Base-by-base conservation (phyloP, 1,140 invertebrate genomes). In the Drosophila elegans region DNA sequence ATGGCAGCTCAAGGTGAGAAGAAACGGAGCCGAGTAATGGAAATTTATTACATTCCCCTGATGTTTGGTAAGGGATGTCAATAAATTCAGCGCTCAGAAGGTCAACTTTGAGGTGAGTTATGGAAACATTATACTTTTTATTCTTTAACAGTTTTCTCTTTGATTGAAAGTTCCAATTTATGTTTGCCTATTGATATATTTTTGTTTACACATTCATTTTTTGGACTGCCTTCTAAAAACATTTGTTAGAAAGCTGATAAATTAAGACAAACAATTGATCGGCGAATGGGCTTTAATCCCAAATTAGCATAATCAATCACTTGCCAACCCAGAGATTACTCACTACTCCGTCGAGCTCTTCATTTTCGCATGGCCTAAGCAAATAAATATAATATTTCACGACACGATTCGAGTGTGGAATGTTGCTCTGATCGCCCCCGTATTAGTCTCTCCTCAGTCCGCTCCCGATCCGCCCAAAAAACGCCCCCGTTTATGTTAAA, bases 1-100 rank as follows among this genome's bases (percentile, higher is more conserved):
- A 53, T 75, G 72, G 62, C 73, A 76, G 61, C 73, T 76, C 73
- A 76, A 76, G 73, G 73, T 76, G 61, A 75, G 29, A 48, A n/a
- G 45, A 41, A 59, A 57, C 46, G 21, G 41, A 57, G 61, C 13
- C 52, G 41, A 46, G 61, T 59, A 67, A 76, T 59, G 72, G 53
- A 52, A 59, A 76, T 76, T 57, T 75, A 76, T 76, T 59, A 67
- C 62, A 67, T 53, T 64, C 29, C 41, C 13, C 1, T 44, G 34
- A 63, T 49, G 42, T 74, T 44, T 13, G 41, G 46, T 27, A 54
- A 63, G 52, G 57, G 72, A 75, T 75, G 46, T 75, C 41, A 57
- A 66, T 41, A 48, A 32, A 34, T 71, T 56, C n/a, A 6, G 4
- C 13, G 6, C 6, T 2, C 5, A 32, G 36, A 71, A 71, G 63